phyloP scores from a whole-genome alignment of 2,888 invertebrate species.

The Agonopterix subpropinquella region DNA sequence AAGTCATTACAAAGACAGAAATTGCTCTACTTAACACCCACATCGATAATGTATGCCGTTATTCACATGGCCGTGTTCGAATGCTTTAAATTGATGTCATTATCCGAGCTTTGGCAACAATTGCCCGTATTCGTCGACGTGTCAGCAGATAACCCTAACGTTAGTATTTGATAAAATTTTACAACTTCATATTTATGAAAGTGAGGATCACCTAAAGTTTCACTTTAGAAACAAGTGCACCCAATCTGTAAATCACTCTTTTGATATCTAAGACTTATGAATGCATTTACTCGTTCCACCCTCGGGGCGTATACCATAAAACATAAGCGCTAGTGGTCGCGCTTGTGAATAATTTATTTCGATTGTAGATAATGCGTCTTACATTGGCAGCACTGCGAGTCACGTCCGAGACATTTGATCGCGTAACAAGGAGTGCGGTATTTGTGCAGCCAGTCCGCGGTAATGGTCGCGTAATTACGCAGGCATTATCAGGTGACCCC shows the following conservation, averaged over 20 bases:
- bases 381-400: slow-evolving; percentile 53
- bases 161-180: too few relatives aligned
- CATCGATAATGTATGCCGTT: slow-evolving; percentile 5
- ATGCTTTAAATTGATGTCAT: slow-evolving; percentile 2
- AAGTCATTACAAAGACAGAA: slow-evolving; percentile 5
- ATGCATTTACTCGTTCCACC: slow-evolving; percentile 7
- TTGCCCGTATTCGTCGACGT: neutral
- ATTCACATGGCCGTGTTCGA: slow-evolving; percentile 2
- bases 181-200: too few relatives aligned
- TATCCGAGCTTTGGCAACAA: slow-evolving; percentile 5
- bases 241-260: slow-evolving; percentile 1
- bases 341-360: slow-evolving; percentile 27
- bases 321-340: slow-evolving; percentile 41
- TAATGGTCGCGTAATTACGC: slow-evolving; percentile 64
- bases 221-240: too few relatives aligned
- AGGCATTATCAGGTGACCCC: slow-evolving; percentile 69
- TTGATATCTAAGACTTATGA: slow-evolving; percentile 4
- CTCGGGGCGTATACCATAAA: slow-evolving; percentile 6
- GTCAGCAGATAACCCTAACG: too few relatives aligned
- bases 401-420: slow-evolving; percentile 70
- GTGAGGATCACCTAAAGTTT: too few relatives aligned
- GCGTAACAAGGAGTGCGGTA: slow-evolving; percentile 60
- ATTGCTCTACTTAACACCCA: slow-evolving; percentile 9
- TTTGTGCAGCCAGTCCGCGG: slow-evolving; percentile 38
- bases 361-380: slow-evolving; percentile 60